Evolutionary conservation across 2,888 invertebrate genomes (phyloP).

Genomic region (Pandemis cinnamomeana): DNA sequence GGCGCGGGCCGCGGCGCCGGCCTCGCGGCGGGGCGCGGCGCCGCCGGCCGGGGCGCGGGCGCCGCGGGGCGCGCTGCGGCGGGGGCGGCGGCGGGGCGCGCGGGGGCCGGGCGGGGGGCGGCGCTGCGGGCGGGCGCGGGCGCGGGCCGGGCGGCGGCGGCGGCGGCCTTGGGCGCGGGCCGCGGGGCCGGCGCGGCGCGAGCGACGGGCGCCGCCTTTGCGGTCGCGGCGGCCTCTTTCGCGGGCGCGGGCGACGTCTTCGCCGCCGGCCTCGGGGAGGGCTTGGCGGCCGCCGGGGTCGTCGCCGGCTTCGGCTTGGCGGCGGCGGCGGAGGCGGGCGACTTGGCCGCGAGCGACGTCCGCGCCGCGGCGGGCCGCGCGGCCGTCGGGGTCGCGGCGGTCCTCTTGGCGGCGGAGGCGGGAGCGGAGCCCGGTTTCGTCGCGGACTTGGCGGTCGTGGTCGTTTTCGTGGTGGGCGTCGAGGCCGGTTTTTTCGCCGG

Average conservation of each 20-base stretch:
- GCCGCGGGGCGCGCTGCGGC: slow-evolving; percentile 45
- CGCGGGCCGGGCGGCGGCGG: too few species aligned
- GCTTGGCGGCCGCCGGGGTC: slow-evolving; percentile 52
- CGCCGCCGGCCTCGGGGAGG: slow-evolving; percentile 53
- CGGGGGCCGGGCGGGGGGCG: slow-evolving; percentile 44
- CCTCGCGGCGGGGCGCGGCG: slow-evolving; percentile 43
- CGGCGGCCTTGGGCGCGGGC: too few species aligned
- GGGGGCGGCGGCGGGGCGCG: slow-evolving; percentile 43
- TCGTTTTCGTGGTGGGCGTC: slow-evolving; percentile 49
- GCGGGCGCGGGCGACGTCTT: slow-evolving; percentile 50
- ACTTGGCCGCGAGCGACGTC: slow-evolving; percentile 45
- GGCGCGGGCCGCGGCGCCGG: slow-evolving; percentile 37
- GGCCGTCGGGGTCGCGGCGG: slow-evolving; percentile 47
- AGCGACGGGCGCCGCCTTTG: slow-evolving; percentile 43
- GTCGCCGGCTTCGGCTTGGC: slow-evolving; percentile 61
- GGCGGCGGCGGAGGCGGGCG: slow-evolving; percentile 53
- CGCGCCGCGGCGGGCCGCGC: slow-evolving; percentile 50
- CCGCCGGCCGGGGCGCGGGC: slow-evolving; percentile 47
- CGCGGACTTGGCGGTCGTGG: slow-evolving; percentile 49
- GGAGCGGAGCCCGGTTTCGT: slow-evolving; percentile 40
- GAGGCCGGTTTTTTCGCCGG: slow-evolving; percentile 48
- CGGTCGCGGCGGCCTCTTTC: slow-evolving; percentile 49
- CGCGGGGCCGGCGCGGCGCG: slow-evolving; percentile 43
- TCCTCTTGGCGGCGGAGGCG: slow-evolving; percentile 49
- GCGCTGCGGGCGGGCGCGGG: slow-evolving; percentile 44